Evolutionary conservation across 37 sponge, comb jelly and placozoan species (phyloP).

Genomic region (Aplysina aerophoba): DNA sequence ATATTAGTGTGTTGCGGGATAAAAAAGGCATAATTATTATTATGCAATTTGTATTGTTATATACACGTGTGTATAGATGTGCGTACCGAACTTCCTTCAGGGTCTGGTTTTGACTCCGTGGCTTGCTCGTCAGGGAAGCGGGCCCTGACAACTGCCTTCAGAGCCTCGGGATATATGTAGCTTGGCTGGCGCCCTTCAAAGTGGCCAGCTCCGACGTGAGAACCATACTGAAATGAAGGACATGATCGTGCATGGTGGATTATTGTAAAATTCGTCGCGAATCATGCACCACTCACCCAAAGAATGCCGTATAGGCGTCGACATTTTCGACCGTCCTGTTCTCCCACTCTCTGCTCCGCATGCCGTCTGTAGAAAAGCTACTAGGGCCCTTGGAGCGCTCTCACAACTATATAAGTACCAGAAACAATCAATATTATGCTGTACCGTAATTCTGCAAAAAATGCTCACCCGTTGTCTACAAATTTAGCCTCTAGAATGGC

Average conservation of each 20-base stretch:
- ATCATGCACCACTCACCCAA: not conserved
- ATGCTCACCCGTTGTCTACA: too few species aligned
- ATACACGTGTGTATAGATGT: not conserved
- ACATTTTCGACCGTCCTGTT: not conserved
- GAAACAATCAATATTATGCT: too few species aligned
- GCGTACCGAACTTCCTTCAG: not conserved
- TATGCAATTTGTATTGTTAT: not conserved
- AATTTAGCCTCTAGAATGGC: too few species aligned
- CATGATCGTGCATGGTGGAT: not conserved
- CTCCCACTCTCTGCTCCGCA: not conserved
- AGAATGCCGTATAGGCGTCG: not conserved
- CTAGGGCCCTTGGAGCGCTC: not conserved
- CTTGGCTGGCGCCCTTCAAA: not conserved
- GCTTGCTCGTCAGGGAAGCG: not conserved
- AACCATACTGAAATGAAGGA: not conserved
- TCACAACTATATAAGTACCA: not conserved
- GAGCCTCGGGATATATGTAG: not conserved
- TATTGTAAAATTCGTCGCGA: not conserved
- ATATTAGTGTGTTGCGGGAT: too few species aligned
- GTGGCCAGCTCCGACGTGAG: slow-evolving; percentile 1
- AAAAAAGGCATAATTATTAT: too few species aligned
- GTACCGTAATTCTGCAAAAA: too few species aligned
- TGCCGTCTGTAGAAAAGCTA: not conserved
- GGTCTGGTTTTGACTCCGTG: not conserved
- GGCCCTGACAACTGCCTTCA: not conserved